Evolutionary conservation across 2,797 vertebrate genomes (phyloP).

Genomic region (Helarctos malayanus): DNA sequence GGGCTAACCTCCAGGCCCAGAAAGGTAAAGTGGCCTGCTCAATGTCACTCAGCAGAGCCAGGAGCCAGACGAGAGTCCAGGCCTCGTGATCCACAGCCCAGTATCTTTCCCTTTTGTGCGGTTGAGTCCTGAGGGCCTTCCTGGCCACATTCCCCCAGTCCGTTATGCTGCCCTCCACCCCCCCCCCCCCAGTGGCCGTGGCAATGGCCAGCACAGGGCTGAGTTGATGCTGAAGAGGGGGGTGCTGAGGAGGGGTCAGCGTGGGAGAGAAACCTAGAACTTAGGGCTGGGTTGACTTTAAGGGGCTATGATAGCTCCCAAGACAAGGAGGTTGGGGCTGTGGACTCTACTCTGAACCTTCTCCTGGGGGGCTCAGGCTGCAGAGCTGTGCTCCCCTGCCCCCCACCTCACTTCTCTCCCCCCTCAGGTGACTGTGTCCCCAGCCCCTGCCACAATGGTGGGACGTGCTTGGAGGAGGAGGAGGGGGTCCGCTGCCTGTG

Average conservation of each 20-base stretch:
- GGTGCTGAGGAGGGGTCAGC: too few species aligned
- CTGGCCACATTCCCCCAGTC: background rate
- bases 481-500: constrained; percentile 91
- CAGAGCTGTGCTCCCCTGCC: background rate
- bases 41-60: background rate
- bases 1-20: background rate
- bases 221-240: background rate
- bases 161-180: background rate
- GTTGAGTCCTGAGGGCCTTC: background rate
- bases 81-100: background rate
- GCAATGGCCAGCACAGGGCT: background rate
- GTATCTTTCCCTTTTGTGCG: background rate
- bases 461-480: constrained; percentile 93
- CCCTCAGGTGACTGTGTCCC: constrained; percentile 93
- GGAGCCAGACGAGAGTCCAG: background rate
- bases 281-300: background rate
- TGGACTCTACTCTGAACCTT: background rate
- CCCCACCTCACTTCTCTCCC: constrained; percentile 58
- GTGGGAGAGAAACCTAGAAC: background rate
- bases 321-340: background rate
- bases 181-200: background rate
- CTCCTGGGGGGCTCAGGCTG: background rate
- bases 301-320: background rate
- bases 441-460: constrained; percentile 95
- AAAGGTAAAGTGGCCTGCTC: background rate